phyloP scores from a whole-genome alignment of 1,140 invertebrate genomes.

The Aphaenogaster floridana region DNA sequence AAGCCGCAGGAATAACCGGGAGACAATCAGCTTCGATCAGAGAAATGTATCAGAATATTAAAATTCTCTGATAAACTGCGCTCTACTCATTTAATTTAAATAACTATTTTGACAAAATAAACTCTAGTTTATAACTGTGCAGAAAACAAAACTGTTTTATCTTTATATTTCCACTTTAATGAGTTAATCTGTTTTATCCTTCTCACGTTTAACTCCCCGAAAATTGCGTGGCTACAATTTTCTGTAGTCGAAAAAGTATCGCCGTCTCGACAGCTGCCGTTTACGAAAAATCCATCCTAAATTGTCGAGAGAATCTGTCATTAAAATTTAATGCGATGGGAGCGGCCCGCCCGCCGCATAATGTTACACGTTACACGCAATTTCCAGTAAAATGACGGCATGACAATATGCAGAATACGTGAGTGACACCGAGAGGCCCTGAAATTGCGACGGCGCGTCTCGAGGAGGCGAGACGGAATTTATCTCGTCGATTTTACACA shows the following conservation, averaged over 20 bases:
- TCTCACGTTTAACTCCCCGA: slow-evolving; percentile 22
- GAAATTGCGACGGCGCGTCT: slow-evolving; percentile 37
- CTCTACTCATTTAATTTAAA: slow-evolving; percentile 2
- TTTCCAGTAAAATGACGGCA: slow-evolving; percentile 52
- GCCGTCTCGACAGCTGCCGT: not conserved
- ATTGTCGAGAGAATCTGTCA: slow-evolving; percentile 27
- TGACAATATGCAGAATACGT: slow-evolving; percentile 46
- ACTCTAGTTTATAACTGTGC: not conserved
- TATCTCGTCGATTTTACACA: slow-evolving; percentile 54
- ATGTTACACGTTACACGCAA: slow-evolving; percentile 64
- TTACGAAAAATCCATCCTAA: slow-evolving; percentile 26
- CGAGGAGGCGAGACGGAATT: slow-evolving; percentile 23
- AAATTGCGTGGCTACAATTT: slow-evolving; percentile 20
- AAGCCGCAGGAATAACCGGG: slow-evolving; percentile 21
- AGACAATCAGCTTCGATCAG: not conserved
- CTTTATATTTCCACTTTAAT: not conserved
- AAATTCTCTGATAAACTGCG: not conserved
- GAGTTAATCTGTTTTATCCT: not conserved
- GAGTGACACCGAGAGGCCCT: slow-evolving; percentile 19
- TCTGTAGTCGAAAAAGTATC: slow-evolving; percentile 3
- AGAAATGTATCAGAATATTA: slow-evolving; percentile 11
- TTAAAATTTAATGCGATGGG: slow-evolving; percentile 49
- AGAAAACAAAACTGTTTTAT: not conserved
- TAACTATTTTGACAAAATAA: not conserved
- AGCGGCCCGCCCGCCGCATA: slow-evolving; percentile 12